Evolutionary conservation across 2,797 vertebrate species (phyloP).

Genomic region (Paramormyrops hopkinsi): DNA sequence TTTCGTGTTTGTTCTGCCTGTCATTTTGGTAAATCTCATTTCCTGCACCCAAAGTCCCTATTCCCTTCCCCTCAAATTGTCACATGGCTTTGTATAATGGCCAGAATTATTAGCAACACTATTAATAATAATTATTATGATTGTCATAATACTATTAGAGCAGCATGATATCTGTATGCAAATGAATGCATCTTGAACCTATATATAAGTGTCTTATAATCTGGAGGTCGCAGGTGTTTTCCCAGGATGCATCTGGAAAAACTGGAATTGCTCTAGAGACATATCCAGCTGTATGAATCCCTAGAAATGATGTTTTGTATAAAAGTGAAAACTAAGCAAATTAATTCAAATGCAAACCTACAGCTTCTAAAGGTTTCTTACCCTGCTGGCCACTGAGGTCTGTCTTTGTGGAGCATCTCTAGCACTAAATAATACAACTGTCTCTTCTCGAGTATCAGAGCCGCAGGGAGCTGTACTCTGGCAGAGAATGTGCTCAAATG

Average conservation of each 20-base stretch:
- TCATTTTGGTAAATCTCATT: neutral
- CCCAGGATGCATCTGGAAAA: neutral
- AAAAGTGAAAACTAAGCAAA: neutral
- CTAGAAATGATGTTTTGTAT: neutral
- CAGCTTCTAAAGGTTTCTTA: neutral
- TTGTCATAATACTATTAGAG: neutral
- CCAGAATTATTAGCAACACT: neutral
- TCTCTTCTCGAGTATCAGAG: conserved; percentile 47
- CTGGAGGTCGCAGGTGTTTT: neutral
- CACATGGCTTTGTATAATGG: neutral
- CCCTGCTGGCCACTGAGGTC: neutral
- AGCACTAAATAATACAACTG: conserved; percentile 1
- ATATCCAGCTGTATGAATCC: neutral
- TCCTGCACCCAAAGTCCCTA: neutral
- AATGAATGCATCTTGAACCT: neutral
- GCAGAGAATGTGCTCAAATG: conserved; percentile 63
- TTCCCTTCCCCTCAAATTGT: neutral
- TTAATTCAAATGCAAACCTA: neutral
- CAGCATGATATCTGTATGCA: neutral
- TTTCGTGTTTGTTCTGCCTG: neutral
- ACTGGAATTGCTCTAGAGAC: neutral
- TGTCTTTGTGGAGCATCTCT: neutral
- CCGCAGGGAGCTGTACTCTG: conserved; percentile 64
- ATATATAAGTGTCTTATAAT: neutral
- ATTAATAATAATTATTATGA: neutral